Evolutionary conservation across 2,888 invertebrate genomes (phyloP), one percentile per base, ranked within the genome.

Genomic region (Xylocampa areola): DNA sequence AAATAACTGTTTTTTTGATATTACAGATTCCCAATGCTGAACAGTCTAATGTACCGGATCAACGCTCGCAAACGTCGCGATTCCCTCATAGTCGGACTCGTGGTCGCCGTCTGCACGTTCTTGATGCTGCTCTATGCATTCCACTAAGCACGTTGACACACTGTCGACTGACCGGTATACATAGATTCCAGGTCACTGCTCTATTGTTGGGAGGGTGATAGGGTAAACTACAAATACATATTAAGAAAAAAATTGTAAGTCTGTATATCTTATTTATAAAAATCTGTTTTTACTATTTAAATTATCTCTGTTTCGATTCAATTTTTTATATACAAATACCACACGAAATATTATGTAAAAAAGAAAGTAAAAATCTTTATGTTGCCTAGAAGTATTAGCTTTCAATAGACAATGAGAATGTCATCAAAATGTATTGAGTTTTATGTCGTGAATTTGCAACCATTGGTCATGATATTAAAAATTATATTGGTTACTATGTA

Each of bases 21-120:
- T 55, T 52, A 6, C 83, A 94, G 94, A 71, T 98, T 98, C 89
- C 98, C 98, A 7, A 94, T 97, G 78, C 94, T 97, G 40, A 97
- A 96, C 88, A 98, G 97, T 87, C 94, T 99, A 52, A 96, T 99
- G 65, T 98, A 98, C 90, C 96, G 98, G 86, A 98, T 99, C 80
- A 98, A 98, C 89, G 95, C 99, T 17, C 96, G 98, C 76, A 99
- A 99, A 87, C 95, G 98, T 48, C 96, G 99, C 48, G 99, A 99
- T 92, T 97, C 99, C 0, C 95, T 99, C 40, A 98, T 99, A 73
- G 84, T 99, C 23, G 99, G 98, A 0, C 90, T 96, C 8, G 97
- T 99, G 16, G 97, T 99, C 60, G 97, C 97, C 2, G 94, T 97
- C 50, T 99, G 99, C 91, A 97, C 98, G 37, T 97, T 99, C 89